Conservation (phyloP, 1,140 invertebrate species). For the Panulirus ornatus region DNA sequence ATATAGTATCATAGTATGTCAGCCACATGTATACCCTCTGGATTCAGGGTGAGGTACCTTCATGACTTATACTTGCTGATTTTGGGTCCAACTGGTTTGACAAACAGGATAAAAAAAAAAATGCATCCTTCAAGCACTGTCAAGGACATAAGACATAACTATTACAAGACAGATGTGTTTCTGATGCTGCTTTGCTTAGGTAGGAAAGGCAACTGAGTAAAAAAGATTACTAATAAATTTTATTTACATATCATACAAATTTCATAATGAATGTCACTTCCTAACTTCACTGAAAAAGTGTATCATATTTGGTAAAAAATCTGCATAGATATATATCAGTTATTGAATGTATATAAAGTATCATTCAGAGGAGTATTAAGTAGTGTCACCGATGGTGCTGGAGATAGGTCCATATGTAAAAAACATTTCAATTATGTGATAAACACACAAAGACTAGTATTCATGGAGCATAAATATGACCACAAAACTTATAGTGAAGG, state of each 20-base stretch:
- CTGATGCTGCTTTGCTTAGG: too few relatives aligned
- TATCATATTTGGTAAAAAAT: background rate
- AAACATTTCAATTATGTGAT: background rate
- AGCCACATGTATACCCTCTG: too few relatives aligned
- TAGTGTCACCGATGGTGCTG: background rate
- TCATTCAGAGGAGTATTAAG: too few relatives aligned
- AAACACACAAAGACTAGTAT: background rate
- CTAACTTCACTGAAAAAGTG: background rate
- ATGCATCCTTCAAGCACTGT: too few relatives aligned
- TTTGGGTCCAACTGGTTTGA: too few relatives aligned
- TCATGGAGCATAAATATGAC: background rate
- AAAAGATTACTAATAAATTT: background rate
- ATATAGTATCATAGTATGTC: too few relatives aligned
- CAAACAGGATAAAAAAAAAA: too few relatives aligned
- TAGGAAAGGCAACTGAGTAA: too few relatives aligned
- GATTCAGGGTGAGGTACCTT: too few relatives aligned
- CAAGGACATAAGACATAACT: background rate
- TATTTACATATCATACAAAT: slow-evolving; percentile 13
- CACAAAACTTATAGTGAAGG: background rate
- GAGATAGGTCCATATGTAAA: background rate
- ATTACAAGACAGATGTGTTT: background rate
- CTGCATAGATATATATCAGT: background rate
- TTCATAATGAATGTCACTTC: background rate
- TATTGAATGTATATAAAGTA: background rate
- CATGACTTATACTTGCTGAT: too few relatives aligned